Conservation (phyloP, 2,113 vertebrate genomes). For the Seriola rivoliana region DNA sequence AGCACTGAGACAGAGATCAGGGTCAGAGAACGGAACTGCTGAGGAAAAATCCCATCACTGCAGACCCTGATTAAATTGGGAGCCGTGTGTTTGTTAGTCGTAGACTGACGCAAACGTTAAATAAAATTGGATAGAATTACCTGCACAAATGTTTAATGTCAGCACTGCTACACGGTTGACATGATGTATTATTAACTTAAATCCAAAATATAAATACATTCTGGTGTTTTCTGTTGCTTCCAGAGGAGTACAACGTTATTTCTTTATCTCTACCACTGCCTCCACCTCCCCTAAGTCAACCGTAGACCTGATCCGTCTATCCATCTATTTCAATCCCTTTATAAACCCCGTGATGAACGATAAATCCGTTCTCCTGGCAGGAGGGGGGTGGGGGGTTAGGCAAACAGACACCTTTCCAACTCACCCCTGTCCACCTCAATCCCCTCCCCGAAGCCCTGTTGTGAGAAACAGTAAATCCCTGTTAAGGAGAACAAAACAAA, state of each 20-base stretch:
- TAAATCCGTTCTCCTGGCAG: constrained; percentile 44
- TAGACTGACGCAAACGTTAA: neutral
- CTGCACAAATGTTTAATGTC: neutral
- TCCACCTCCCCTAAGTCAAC: constrained; percentile 23
- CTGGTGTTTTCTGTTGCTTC: neutral
- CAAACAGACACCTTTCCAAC: constrained; percentile 38
- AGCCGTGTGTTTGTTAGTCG: constrained; percentile 2
- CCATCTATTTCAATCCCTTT: constrained; percentile 47
- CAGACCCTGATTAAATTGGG: constrained; percentile 15
- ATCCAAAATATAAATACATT: neutral
- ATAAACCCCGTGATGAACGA: constrained; percentile 50
- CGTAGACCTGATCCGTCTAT: constrained; percentile 15
- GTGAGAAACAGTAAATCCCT: constrained; percentile 55
- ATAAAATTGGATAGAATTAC: neutral
- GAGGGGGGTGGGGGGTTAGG: neutral
- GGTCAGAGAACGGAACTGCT: constrained; percentile 24
- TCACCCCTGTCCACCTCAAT: constrained; percentile 40
- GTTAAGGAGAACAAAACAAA: constrained; percentile 55
- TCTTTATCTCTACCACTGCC: neutral
- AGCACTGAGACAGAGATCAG: constrained; percentile 6
- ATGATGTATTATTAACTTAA: neutral
- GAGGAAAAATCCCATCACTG: constrained; percentile 16
- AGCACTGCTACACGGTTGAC: neutral
- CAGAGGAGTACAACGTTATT: constrained; percentile 1
- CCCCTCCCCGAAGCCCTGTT: constrained; percentile 39